Evolutionary conservation across 2,888 invertebrate genomes (phyloP).

Genomic region (Trachelus tabidus): DNA sequence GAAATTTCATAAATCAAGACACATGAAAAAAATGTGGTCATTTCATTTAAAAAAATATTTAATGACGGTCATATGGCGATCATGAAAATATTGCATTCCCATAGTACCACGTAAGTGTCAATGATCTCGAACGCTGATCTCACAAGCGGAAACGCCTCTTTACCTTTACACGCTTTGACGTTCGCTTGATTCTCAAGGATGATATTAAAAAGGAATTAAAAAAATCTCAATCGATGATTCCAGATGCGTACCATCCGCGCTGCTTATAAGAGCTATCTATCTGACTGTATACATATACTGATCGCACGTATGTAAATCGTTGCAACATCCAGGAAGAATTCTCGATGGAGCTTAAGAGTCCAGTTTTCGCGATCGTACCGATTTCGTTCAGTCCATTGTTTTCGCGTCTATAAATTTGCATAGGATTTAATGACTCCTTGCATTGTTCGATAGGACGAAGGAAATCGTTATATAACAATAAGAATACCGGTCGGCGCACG

Average conservation of each 20-base stretch:
- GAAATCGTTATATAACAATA: conserved; percentile 47
- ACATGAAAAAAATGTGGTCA: neutral
- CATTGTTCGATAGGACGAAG: conserved; percentile 43
- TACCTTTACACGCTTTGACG: neutral
- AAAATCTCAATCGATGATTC: neutral
- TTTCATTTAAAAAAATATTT: neutral
- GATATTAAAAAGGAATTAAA: neutral
- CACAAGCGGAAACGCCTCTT: neutral
- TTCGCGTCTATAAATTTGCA: conserved; percentile 41
- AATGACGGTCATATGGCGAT: neutral
- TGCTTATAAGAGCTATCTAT: neutral
- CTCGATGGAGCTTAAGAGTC: conserved; percentile 22
- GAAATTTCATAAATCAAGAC: neutral
- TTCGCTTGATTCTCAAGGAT: neutral
- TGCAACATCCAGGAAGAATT: conserved; percentile 43
- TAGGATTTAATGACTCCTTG: conserved; percentile 53
- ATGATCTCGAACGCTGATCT: neutral
- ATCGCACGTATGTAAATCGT: neutral
- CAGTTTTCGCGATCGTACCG: conserved; percentile 44
- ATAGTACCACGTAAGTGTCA: neutral
- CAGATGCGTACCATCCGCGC: neutral
- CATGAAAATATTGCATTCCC: neutral
- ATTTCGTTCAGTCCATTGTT: conserved; percentile 46
- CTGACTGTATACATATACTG: neutral
- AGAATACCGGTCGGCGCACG: neutral